phyloP scores from a whole-genome alignment of 2,888 invertebrate genomes.

The Ferdinandea cuprea region DNA sequence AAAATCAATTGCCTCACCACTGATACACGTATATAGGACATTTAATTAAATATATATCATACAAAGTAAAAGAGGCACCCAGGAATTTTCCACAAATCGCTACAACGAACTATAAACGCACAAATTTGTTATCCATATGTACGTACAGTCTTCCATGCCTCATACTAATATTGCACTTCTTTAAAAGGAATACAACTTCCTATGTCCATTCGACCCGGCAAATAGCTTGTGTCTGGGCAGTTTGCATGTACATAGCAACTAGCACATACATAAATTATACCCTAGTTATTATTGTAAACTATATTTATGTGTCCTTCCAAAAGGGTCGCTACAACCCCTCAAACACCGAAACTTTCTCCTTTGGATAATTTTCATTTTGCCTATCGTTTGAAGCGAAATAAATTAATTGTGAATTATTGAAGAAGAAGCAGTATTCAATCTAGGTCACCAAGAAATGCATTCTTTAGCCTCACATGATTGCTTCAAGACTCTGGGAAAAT shows the following conservation, averaged over 20 bases:
- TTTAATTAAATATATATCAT: too few species aligned
- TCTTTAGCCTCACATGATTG: conserved; percentile 18
- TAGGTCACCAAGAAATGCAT: conserved; percentile 44
- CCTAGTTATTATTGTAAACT: background rate
- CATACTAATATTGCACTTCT: background rate
- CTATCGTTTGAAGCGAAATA: conserved; percentile 22
- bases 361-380: background rate
- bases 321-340: background rate
- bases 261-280: background rate
- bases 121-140: too few species aligned
- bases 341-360: background rate
- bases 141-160: too few species aligned
- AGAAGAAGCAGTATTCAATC: conserved; percentile 44
- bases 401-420: conserved; percentile 62
- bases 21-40: too few species aligned
- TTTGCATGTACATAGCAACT: too few species aligned
- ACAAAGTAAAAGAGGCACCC: too few species aligned
- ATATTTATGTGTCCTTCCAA: conserved; percentile 14
- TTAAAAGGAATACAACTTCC: background rate
- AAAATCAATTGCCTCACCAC: too few species aligned
- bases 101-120: too few species aligned
- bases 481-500: conserved; percentile 25
- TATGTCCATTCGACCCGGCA: too few species aligned
- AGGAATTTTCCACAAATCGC: too few species aligned
- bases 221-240: too few species aligned